Evolutionary conservation across 2,888 invertebrate genomes (phyloP), one percentile per base, ranked within the genome.

Genomic region (Orthonychiurus folsomi): DNA sequence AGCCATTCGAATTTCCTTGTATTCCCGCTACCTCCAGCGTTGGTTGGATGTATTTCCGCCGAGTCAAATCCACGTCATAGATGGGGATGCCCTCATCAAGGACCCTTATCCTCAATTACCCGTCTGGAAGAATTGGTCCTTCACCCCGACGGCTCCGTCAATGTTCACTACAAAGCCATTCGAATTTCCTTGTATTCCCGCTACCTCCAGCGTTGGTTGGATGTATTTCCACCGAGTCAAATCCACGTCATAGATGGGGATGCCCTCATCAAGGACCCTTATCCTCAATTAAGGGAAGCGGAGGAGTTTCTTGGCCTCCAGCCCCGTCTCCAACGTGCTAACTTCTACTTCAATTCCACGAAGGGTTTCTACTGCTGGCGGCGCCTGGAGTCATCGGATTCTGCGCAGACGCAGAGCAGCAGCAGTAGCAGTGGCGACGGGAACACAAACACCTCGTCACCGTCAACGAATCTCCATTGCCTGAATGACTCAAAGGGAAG

Each of bases 281-380:
- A 65, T 53, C 65, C n/a, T n/a, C n/a, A n/a, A n/a, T n/a, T n/a
- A n/a, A n/a, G n/a, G n/a, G n/a, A 87, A 73, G 90, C 93, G 73
- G 94, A 95, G 78, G 82, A 83, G 65, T 95, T 95, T 77, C 83
- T 95, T 50, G 88, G 88, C 68, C 78, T 92, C 67, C 81, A 82
- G 63, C 81, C 82, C 12, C 80, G 82, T 58, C 86, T 91, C 69
- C 86, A 86, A 61, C 83, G 86, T 74, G 88, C 89, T 77, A 91
- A 93, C 79, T 92, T 97, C 79, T 93, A 94, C 80, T 97, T 93
- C 80, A 96, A 99, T 80, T 87, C 88, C 79, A 93, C 93, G 20
- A 93, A 95, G 78, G 93, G 96, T 65, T 93, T 99, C 80, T 96
- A 89, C 79, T 96, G 96, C 77, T 77, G 80, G 66, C 57, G 66